These are phyloP conservation scores for Drosophila leontia DNA, from an alignment of 1,140 invertebrate genomes.

Conservation along the genomic window DNA sequence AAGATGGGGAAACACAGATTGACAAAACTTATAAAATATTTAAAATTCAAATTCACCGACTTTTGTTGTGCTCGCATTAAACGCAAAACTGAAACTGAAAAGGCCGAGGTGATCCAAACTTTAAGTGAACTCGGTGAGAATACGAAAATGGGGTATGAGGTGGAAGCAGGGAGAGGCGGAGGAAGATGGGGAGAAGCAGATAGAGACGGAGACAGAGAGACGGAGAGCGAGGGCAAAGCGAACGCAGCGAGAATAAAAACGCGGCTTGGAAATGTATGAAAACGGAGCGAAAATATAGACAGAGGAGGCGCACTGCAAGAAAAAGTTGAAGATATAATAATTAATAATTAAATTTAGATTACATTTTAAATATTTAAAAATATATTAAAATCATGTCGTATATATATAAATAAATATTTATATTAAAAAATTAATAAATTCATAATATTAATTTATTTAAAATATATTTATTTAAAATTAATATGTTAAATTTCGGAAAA, in stretches of 20 bases:
- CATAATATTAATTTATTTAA: no score
- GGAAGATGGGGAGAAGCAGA: conserved; percentile 2
- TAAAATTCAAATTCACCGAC: conserved; percentile 47
- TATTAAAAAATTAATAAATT: no score
- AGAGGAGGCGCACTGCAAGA: neutral
- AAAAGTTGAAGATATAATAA: neutral
- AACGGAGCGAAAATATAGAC: conserved; percentile 26
- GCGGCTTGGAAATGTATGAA: conserved; percentile 49
- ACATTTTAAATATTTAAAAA: no score
- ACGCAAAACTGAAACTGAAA: conserved; percentile 75
- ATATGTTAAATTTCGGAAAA: no score
- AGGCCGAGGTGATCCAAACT: conserved; percentile 53
- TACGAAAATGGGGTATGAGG: conserved; percentile 32
- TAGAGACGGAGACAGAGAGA: conserved; percentile 2
- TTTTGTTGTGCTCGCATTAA: conserved; percentile 75
- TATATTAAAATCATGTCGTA: no score
- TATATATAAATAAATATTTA: no score
- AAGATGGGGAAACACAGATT: neutral
- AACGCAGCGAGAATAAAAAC: conserved; percentile 63
- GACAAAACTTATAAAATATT: conserved; percentile 15
- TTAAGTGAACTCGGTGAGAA: conserved; percentile 77
- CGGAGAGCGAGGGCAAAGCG: conserved; percentile 21
- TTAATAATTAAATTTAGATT: no score
- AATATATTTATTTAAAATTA: no score
- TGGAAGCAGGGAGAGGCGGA: neutral